A percentile compares a stretch with the other conserved stretches of the same genome.
Evolutionary conservation across 2,888 invertebrate genomes (phyloP).

Genomic region (Ceriagrion tenellum): DNA sequence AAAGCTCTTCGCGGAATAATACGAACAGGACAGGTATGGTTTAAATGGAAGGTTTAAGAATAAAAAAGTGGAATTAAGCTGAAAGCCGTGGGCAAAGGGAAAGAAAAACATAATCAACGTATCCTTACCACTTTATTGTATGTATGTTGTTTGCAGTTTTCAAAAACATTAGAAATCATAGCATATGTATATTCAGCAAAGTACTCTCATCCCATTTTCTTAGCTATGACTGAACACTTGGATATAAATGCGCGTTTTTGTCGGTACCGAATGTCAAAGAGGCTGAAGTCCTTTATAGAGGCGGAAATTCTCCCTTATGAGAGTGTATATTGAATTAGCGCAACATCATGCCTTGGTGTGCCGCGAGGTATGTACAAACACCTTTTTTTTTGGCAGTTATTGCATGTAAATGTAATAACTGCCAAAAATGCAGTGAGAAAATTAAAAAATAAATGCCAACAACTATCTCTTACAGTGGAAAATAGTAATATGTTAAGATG

Average conservation of each 20-base stretch:
- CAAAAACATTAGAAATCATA: neutral
- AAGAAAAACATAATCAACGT: conserved; percentile 33
- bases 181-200: neutral
- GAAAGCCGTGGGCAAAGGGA: neutral
- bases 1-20: too few relatives aligned
- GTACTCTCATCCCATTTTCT: neutral
- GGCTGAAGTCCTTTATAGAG: neutral
- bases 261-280: neutral
- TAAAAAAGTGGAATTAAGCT: too few relatives aligned
- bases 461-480: neutral
- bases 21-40: too few relatives aligned
- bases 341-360: too few relatives aligned
- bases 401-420: neutral
- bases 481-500: neutral
- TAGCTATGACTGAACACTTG: neutral
- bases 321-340: neutral
- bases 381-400: neutral
- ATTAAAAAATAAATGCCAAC: neutral
- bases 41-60: too few relatives aligned
- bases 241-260: neutral
- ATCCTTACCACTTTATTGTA: conserved; percentile 60
- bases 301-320: neutral
- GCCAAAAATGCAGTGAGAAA: neutral
- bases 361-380: neutral
- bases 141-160: neutral